phyloP scores from a whole-genome alignment of 2,113 vertebrate genomes.

The Bubo bubo region DNA sequence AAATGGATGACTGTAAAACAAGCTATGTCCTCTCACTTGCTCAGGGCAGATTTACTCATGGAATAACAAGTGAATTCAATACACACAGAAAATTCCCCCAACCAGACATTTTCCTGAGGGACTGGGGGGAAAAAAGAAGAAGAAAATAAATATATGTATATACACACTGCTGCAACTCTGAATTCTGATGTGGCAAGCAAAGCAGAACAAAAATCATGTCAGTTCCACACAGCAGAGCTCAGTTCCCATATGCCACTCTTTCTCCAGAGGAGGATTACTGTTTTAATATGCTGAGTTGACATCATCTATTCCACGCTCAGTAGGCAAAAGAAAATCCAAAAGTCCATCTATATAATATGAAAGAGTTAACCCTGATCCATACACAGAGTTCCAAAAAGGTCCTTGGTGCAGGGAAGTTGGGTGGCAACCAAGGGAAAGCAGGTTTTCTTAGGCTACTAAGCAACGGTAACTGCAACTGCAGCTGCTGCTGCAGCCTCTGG shows the following conservation, averaged over 20 bases:
- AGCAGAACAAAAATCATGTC: constrained; percentile 44
- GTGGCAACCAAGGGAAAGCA: not conserved
- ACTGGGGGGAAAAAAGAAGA: not conserved
- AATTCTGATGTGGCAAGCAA: constrained; percentile 20
- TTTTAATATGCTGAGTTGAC: not conserved
- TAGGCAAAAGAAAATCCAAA: not conserved
- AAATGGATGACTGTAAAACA: not conserved
- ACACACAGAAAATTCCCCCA: not conserved
- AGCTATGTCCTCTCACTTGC: not conserved
- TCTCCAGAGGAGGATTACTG: constrained; percentile 27
- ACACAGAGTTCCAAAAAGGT: not conserved
- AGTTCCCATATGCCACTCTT: constrained; percentile 16
- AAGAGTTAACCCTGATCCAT: not conserved
- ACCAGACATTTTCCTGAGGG: not conserved
- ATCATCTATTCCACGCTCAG: not conserved
- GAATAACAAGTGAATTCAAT: not conserved
- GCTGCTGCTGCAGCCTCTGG: not conserved
- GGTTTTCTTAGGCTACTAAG: not conserved
- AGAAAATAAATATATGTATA: not conserved
- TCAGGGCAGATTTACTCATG: not conserved
- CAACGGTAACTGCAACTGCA: not conserved
- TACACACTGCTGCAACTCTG: not conserved
- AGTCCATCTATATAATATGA: not conserved
- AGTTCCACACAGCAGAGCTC: constrained; percentile 2
- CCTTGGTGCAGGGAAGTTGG: not conserved